Base-by-base conservation (phyloP, 2,888 invertebrate species). In the Cheilosia grossa region DNA sequence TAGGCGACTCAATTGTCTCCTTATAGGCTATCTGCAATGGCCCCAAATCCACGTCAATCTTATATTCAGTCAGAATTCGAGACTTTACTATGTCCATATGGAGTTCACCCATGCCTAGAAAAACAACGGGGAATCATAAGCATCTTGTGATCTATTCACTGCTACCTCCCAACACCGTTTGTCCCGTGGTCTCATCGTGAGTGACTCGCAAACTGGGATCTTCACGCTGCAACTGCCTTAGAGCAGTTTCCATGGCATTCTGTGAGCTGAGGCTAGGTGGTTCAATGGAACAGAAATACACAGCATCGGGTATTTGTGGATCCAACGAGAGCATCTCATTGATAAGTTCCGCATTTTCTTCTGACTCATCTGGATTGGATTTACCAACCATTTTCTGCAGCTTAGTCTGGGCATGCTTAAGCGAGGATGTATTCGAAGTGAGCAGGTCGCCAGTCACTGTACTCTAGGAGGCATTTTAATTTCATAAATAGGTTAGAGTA, bases 271-370 rank as follows among this genome's bases (percentile, higher is more conserved):
- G 90, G 88, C 97, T 97, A 0, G 97, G 96, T 0, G 99, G 96
- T 92, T 99, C 99, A 86, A 99, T 96, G 1, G 98, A 96, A 91
- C 99, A 99, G 90, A 98, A 97, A 92, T 98, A 99, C 0, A 99
- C 99, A 0, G 99, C 98, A 89, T 98, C 97, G 0, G 98, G 98
- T 78, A 98, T 92, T 54, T 94, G 93, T 0, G 96, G 94, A 2
- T 96, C 95, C 87, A 92, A 80, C 0, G 89, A 88, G 53, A 91
- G 90, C 42, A 91, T 88, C 63, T 90, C 90, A 21, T 88, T 88
- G 1, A 88, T 87, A 0, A 87, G 63, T 42, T 89, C 88, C 5
- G 15, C 82, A 0, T 79, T 81, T n/a, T 89, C 89, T 4, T 89
- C 90, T 4, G 92, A 90, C 0, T 91, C 89, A 47, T 90, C 89